Conservation (phyloP, 1,140 invertebrate species). For the Hypsibius dujardini region DNA sequence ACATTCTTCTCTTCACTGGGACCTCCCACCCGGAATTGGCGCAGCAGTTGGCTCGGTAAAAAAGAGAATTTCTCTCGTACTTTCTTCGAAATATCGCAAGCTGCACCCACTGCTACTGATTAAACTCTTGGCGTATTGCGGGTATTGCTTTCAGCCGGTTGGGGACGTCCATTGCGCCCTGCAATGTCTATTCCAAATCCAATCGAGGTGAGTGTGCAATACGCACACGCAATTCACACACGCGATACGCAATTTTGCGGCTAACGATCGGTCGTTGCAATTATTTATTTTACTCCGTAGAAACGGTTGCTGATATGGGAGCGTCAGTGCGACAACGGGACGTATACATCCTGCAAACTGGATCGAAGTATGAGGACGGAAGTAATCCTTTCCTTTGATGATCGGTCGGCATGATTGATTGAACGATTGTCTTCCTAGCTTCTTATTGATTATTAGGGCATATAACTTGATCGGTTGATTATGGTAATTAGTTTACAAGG, state of each 20-base stretch:
- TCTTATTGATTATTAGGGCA: too few species aligned
- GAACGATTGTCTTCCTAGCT: too few species aligned
- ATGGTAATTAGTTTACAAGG: too few species aligned
- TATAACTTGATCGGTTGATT: too few species aligned
- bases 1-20: conserved; percentile 72
- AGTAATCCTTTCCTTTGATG: conserved; percentile 13
- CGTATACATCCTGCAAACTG: conserved; percentile 89
- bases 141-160: conserved; percentile 46
- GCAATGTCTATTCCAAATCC: conserved; percentile 77
- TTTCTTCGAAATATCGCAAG: conserved; percentile 17
- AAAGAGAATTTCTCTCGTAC: too few species aligned
- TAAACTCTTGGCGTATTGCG: conserved; percentile 21
- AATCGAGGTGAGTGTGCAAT: conserved; percentile 58
- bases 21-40: conserved; percentile 88
- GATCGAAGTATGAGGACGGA: conserved; percentile 62
- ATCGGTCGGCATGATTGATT: too few species aligned
- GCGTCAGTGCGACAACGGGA: conserved; percentile 88
- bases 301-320: conserved; percentile 84
- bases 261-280: too few species aligned
- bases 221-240: too few species aligned
- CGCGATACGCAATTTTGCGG: too few species aligned
- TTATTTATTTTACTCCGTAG: conserved; percentile 31
- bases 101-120: not conserved
- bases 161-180: conserved; percentile 66
- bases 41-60: conserved; percentile 66